Evolutionary conservation across 92 coral and sea anemone genomes (phyloP), one percentile per base, ranked within the genome.

Genomic region (Micromussa lordhowensis): DNA sequence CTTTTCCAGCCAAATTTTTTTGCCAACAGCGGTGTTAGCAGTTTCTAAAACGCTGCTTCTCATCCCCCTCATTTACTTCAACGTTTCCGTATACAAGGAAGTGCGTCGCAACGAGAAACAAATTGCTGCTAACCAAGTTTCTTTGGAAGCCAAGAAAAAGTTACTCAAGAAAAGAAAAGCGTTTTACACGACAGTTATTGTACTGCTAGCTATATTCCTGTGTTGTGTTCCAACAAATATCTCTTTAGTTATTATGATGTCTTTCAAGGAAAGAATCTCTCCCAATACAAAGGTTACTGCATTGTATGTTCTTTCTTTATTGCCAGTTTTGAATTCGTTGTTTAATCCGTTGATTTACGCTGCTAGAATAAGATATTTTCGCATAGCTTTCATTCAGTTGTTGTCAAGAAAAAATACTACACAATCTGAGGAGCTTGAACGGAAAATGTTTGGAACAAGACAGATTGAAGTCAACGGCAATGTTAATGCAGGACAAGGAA

Each of bases 121-220:
- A 73, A 36, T 73, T 38, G 49, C 49, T 5, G 78, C 49, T 19
- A 73, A 73, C 26, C 78, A 73, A 73, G 78, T 73, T 73, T 73
- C 78, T 14, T 4, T 32, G 36, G 53, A 35, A 17, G 78, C 26
- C 2, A 73, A 73, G 53, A 53, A 73, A 4, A 73, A 36, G 53
- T 19, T 73, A 35, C 78, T 35, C 78, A 44, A 44, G 51, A 44
- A 44, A 44, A 44, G 51, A 44, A 44, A 44, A 44, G 51, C 51
- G 8, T 44, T 44, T 44, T 44, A 44, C 68, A 61, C 68, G 24
- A 61, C 68, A 24, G 4, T 3, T 61, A 44, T 44, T 8, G 13
- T 44, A 8, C 51, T 44, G 51, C 13, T 44, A 9, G 51, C 12
- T 44, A 44, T 44, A 1, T 44, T 44, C 1, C 51, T 44, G 51